Base-by-base conservation (phyloP, 2,888 invertebrate genomes). In the Drepanosiphum platanoidis region DNA sequence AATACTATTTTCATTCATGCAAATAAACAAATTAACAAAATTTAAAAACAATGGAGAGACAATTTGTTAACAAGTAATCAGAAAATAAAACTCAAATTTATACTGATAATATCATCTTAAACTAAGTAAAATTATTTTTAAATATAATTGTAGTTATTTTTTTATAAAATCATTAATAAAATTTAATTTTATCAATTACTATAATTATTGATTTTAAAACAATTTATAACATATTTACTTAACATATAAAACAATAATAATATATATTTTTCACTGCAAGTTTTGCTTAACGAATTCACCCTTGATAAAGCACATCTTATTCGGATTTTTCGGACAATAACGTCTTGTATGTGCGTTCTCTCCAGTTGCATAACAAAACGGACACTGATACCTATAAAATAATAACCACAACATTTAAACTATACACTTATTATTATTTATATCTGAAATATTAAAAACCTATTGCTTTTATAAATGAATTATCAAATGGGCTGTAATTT, bases 311-410 rank as follows among this genome's bases (percentile, higher is more conserved):
- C 77, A 84, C 84, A 81, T 75, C 84, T 75, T 86, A 39, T 86
- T 83, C 0, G 87, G 87, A 70, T 87, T 87, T 74, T 86, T 81
- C 13, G 94, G 94, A 89, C 95, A 95, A 90, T 95, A 95, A 89
- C 94, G 94, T 88, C 93, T 90, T 9, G 95, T 95, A 90, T 95
- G 95, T 70, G 95, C 94, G 86, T 86, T 71, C 89, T 94, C 94
- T 0, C 95, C 95, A 79, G 90, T 90, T 13, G 93, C 93, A 74
- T 92, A 92, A 89, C 95, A 95, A 86, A 93, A 93, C 27, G 92
- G 92, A 89, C 95, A 95, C n/a, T 90, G 90, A 89, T 94, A 94
- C 78, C 92, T 92, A 87, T 94, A 91, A 74, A 71, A 18, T 32
- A 15, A 46, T 30, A 77, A 52, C 22, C 2, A 52, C 0, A 22